Evolutionary conservation across 2,888 invertebrate species (phyloP), one percentile per base, ranked within the genome.

Genomic region (Lucinisca nassula): DNA sequence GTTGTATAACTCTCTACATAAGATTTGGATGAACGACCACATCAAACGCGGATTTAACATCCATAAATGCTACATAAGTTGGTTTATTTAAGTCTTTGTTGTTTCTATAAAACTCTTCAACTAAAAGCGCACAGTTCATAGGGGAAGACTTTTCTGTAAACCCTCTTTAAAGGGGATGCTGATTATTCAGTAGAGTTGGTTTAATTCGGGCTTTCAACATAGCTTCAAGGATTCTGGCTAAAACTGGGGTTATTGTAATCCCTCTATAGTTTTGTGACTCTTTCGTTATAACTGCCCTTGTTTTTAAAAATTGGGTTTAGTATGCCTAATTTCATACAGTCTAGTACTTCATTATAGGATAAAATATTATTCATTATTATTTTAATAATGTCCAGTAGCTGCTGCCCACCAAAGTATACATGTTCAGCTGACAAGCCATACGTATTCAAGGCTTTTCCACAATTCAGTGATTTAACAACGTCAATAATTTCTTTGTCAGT

Each of bases 41-140:
- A 61, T 61, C 61, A 61, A 61, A 61, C 8, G 61, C 24, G 10
- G 61, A 61, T 61, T 61, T 61, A 61, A n/a, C 61, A n/a, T 61
- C 61, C 12, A 61, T 61, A n/a, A 61, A 61, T 8, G 61, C 61
- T 12, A 61, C 8, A n/a, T 61, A 61, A 12, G 61, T 61, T 61
- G 61, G 61, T 30, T 61, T 61, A 8, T 61, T 61, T 10, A 61
- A n/a, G 30, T 61, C 61, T n/a, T 61, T 61, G 30, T 61, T 61
- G 30, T 61, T n/a, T 30, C 61, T 61, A 10, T n/a, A 27, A n/a
- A 61, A 27, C 21, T 61, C 61, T 61, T 61, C 61, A 61, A 61
- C 30, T n/a, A 61, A n/a, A 8, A 61, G n/a, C 21, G 61, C 61
- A 61, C 61, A 61, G 61, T 61, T 61, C 61, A 61, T 61, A 8